A percentile compares a stretch with the other conserved stretches of the same genome.
phyloP scores from a whole-genome alignment of 2,888 invertebrate species.

The Thymelicus sylvestris region DNA sequence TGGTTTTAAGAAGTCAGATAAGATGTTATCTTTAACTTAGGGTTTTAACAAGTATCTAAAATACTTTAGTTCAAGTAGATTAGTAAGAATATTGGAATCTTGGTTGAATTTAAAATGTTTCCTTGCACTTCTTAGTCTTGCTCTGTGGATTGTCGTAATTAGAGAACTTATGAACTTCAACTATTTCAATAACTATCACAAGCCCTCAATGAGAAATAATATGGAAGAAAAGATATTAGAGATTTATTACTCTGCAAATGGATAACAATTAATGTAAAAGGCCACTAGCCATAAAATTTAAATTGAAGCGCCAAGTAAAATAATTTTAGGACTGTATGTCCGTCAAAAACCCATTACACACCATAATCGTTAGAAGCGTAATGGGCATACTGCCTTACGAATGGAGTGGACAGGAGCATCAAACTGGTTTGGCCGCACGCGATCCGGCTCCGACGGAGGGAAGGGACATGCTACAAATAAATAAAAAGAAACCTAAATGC shows the following conservation, averaged over 20 bases:
- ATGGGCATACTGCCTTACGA: constrained; percentile 67
- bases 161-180: too few species aligned
- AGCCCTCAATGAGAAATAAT: too few species aligned
- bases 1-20: not conserved
- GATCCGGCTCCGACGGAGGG: constrained; percentile 65
- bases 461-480: constrained; percentile 81
- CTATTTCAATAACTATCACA: too few species aligned
- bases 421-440: constrained; percentile 82
- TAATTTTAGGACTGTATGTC: not conserved
- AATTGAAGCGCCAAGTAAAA: constrained; percentile 1
- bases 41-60: not conserved
- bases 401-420: constrained; percentile 69
- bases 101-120: too few species aligned
- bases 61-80: too few species aligned
- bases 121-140: too few species aligned
- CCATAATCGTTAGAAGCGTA: constrained; percentile 53
- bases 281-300: not conserved
- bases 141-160: too few species aligned
- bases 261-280: too few species aligned
- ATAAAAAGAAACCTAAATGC: constrained; percentile 83
- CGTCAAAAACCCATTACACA: constrained; percentile 26
- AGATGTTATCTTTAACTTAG: not conserved
- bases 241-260: too few species aligned
- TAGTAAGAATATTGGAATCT: too few species aligned
- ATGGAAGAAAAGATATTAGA: too few species aligned